Evolutionary conservation across 1,140 invertebrate species (phyloP), one percentile per base, ranked within the genome.

Genomic region (Daktulosphaira vitifoliae): DNA sequence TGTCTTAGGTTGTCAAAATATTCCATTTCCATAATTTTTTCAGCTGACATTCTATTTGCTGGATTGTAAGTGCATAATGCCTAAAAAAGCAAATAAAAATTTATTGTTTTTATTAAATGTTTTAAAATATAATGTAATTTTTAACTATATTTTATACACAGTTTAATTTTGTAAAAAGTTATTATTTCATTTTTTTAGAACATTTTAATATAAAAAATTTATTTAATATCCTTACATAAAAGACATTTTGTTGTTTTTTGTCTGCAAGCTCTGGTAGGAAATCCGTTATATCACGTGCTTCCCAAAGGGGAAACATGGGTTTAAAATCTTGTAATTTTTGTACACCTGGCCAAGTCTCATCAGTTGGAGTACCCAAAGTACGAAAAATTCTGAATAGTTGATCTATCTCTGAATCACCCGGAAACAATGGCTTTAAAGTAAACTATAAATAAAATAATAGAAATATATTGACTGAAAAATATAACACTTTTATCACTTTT

Each of bases 381-480:
- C 86, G 81, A 76, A 97, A 98, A 73, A 97, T 92, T 71, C 89
- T 82, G 76, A 94, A 97, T 5, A 97, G 75, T 74, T 97, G 92
- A 78, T 97, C 92, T 70, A 97, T 97, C 78, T 97, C 93, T n/a
- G 90, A 94, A 75, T 97, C 93, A 11, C 93, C 93, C 23, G 92
- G 88, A 76, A 96, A 96, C 16, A 96, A 74, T 23, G 92, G 85
- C 69, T 82, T 81, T 68, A 84, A 85, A 26, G 83, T 87, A 9
- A 89, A 80, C 89, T 91, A 71, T 67, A 78, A 79, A 68, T 13
- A 49, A 66, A 33, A 54, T 16, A 42, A 46, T 2, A 54, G 9
- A 22, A 16, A 16, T 26, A 52, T 20, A 49, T 13, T 13, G 25
- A 4, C 6, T n/a, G n/a, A n/a, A n/a, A n/a, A n/a, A n/a, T n/a